Evolutionary conservation across 1,140 invertebrate genomes (phyloP), one percentile per base, ranked within the genome.

Genomic region (Leptestheria dahalacensis): DNA sequence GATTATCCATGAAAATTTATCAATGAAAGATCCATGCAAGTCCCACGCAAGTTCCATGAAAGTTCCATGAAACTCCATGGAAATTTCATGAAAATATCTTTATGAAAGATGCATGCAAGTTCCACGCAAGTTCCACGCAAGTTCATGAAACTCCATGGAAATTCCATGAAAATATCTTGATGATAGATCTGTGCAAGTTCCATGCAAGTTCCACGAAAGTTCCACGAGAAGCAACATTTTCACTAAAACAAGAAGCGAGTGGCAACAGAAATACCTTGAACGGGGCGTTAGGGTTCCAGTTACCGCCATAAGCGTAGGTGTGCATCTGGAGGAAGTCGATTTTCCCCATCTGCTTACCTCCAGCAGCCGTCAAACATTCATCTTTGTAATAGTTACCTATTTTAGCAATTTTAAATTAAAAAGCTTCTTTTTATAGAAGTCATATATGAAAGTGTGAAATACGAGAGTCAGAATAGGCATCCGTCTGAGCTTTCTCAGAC

Each of bases 401-500:
- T 12, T n/a, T n/a, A n/a, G n/a, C n/a, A 64, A 59, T 54, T 21
- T 3, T 1, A 23, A 24, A 26, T 33, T 0, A 20, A 28, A n/a
- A 61, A 57, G 18, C 41, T 28, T 24, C 20, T 10, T 46, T 51
- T n/a, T 6, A 41, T 9, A 41, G 15, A 41, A 41, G 15, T 6
- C 33, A n/a, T n/a, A n/a, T n/a, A n/a, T 41, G 33, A 15, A 41
- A 9, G 1, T 57, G 15, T 3, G 12, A 57, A 46, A 62, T 56
- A 61, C 67, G 63, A 23, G 66, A 68, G 25, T 67, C 69, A 1
- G 48, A 48, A 59, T 70, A 70, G 1, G 64, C 63, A 60, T 72
- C 71, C 6, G 69, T 69, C 60, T 73, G 69, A 1, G 69, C 54
- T 26, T 60, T 55, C 47, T 66, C 64, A 1, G 62, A 64, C 70